A percentile compares a stretch with the other conserved stretches of the same genome.
These are phyloP conservation scores for Parotocinclus haroldoi DNA, from an alignment of 2,797 vertebrate genomes.

Conservation along the genomic window DNA sequence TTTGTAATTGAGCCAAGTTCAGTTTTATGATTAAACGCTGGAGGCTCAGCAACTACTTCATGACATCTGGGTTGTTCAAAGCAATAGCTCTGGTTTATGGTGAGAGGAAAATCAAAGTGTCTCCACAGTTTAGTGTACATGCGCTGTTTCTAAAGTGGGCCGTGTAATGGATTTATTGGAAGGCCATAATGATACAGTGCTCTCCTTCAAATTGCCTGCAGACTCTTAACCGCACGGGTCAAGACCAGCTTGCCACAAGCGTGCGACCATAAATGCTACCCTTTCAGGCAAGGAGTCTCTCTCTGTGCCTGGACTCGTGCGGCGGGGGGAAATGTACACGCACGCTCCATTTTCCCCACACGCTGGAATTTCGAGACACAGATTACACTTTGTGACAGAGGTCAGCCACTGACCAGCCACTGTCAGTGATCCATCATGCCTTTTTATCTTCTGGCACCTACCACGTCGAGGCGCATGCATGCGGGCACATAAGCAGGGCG, in stretches of 20 bases:
- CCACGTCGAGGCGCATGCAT: not conserved
- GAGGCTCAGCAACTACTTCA: constrained; percentile 31
- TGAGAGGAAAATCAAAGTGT: constrained; percentile 26
- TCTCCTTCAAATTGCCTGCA: constrained; percentile 27
- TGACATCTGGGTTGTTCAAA: constrained; percentile 28
- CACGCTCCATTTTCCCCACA: constrained; percentile 15
- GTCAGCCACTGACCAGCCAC: constrained; percentile 31
- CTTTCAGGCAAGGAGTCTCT: constrained; percentile 24
- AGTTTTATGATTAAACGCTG: constrained; percentile 33
- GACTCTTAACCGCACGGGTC: constrained; percentile 25
- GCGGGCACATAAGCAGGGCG: not conserved
- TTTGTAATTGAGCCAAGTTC: constrained; percentile 26
- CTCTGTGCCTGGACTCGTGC: constrained; percentile 1
- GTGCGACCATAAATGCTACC: constrained; percentile 33
- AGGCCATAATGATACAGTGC: constrained; percentile 41
- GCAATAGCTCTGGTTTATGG: constrained; percentile 27
- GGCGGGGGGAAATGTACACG: constrained; percentile 15
- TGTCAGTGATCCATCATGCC: constrained; percentile 33
- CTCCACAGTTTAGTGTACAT: constrained; percentile 26
- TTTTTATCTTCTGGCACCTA: not conserved
- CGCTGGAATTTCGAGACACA: constrained; percentile 30
- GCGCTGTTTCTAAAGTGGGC: constrained; percentile 28
- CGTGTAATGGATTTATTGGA: constrained; percentile 44
- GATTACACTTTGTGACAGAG: constrained; percentile 36
- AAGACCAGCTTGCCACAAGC: constrained; percentile 28